Conservation (phyloP, 2,888 invertebrate species). For the Copidosoma aretas region DNA sequence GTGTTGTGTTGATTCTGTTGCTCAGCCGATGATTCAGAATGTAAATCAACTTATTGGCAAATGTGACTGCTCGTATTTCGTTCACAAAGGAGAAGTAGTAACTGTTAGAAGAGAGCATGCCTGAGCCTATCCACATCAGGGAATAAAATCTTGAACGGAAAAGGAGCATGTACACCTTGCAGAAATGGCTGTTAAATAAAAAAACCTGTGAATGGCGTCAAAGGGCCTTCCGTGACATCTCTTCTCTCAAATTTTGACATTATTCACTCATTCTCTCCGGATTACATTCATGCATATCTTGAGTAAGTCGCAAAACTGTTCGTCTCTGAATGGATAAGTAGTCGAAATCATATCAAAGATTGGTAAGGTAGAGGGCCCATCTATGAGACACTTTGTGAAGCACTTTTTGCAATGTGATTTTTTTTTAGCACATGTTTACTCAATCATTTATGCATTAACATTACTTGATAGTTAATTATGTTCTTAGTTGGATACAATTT, state of each 20-base stretch:
- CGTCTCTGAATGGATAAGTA: slow-evolving; percentile 21
- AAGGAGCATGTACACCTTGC: slow-evolving; percentile 12
- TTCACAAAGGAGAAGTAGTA: neutral
- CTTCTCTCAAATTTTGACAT: slow-evolving; percentile 32
- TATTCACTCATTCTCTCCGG: slow-evolving; percentile 36
- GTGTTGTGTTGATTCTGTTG: neutral
- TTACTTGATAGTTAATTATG: too few species aligned
- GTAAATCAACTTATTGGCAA: neutral
- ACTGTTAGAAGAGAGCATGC: slow-evolving; percentile 20
- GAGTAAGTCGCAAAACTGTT: slow-evolving; percentile 37
- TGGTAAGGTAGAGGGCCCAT: too few species aligned
- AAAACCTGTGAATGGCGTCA: slow-evolving; percentile 35
- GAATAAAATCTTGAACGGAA: neutral
- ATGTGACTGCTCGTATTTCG: slow-evolving; percentile 8
- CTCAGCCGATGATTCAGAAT: neutral
- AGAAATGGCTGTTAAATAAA: neutral
- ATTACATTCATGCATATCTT: slow-evolving; percentile 37
- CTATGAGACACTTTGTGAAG: too few species aligned
- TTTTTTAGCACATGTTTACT: too few species aligned
- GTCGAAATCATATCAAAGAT: neutral
- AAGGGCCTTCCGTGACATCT: slow-evolving; percentile 22
- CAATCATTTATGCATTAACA: too few species aligned
- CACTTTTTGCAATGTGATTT: too few species aligned
- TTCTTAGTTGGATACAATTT: too few species aligned
- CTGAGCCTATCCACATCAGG: slow-evolving; percentile 15